Base-by-base conservation (phyloP, 1,140 invertebrate species). In the Bicyclus anynana region DNA sequence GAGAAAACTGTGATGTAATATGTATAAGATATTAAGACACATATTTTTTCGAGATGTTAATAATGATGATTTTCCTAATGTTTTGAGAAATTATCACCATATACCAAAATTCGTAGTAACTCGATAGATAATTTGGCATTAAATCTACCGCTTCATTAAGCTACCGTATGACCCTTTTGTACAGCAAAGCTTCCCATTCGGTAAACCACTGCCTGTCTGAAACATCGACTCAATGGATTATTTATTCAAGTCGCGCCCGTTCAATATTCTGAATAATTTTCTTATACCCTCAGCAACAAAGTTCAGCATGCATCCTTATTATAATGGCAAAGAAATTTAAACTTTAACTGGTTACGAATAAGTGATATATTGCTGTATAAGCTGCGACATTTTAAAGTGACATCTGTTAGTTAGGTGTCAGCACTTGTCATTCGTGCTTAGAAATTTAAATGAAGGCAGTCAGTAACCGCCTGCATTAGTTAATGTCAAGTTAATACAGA, bases 201-300 rank as follows among this genome's bases (percentile, higher is more conserved):
- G 21, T 47, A 27, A 47, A 26, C n/a, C 44, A 47, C 20, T 47
- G 23, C 49, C 20, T 13, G 27, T 18, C 42, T 44, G 55, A 54
- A 63, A 59, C 46, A 59, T 62, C 21, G 60, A 33, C 23, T 37
- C 17, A 54, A 58, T 38, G 23, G 37, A 54, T 54, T 58, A 53
- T 63, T 63, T 54, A 63, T 63, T 63, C 61, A 46, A 50, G 20
- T 63, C 54, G 40, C 52, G 55, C 55, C 20, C 18, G 13, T 5
- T 63, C 50, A 63, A 54, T 63, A 63, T 58, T 54, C 46, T 27
- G 54, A 57, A 62, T 62, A 62, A 62, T 53, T 54, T 62, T 53
- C 54, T 48, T 53, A 14, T 53, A 57, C 18, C 20, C 23, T n/a
- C 5, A 33, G 29, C 26, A 20, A 53, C 18, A 35, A 38, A 13